Evolutionary conservation across 2,797 vertebrate genomes (phyloP), one percentile per base, ranked within the genome.

Genomic region (Ptychadena robeensis): DNA sequence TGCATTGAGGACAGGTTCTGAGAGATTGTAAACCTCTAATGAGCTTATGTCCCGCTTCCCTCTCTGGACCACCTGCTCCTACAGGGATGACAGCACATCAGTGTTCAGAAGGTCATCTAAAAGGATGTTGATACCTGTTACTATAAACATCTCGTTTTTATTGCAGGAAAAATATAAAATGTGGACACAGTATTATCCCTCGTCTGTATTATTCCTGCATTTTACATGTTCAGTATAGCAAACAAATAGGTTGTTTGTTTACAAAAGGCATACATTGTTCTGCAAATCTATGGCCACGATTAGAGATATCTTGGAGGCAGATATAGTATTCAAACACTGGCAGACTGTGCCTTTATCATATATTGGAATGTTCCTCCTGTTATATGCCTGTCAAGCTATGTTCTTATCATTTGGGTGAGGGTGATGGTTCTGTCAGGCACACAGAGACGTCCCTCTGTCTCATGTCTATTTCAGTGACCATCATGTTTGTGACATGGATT

Each of bases 21-120:
- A 40, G 82, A 63, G 82, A 84, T 38, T 61, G 48, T 80, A 84
- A 84, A 80, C 61, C 82, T 75, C 22, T 84, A 84, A 84, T 84
- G 72, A 80, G 82, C 70, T 84, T 84, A 84, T 84, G 63, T 84
- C 53, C 22, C 31, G 5, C 68, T 48, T 64, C 77, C 48, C 82
- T 68, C 69, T 48, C 27, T 57, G 25, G 63, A 80, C 82, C 77
- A 80, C 82, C 82, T 84, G 82, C 77, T 84, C 63, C 37, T n/a
- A 44, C 14, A 27, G 34, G 63, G 44, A 27, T 79, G 73, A 63
- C 30, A 32, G 53, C 37, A 59, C 11, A 59, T 31, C 63, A 68
- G n/a, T 22, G 37, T 71, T 31, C 61, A 59, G 66, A 73, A 69
- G 48, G 73, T 75, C 72, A 79, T 10, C 12, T 35, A 18, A 35